Evolutionary conservation across 2,888 invertebrate genomes (phyloP).

Genomic region (Dioctria linearis): DNA sequence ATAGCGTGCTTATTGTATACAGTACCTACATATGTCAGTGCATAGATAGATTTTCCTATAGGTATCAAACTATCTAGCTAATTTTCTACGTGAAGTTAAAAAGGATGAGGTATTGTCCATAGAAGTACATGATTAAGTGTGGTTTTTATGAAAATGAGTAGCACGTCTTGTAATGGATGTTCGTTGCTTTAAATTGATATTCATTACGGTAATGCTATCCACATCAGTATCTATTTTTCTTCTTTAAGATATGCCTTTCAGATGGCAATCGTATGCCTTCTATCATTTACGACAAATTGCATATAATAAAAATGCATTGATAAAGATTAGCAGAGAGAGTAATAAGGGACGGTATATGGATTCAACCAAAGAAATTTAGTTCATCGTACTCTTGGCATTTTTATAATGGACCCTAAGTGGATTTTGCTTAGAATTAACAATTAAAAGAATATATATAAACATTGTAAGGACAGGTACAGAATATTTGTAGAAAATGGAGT

Average conservation of each 20-base stretch:
- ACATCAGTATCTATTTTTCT: slow-evolving; percentile 7
- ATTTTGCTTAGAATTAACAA: neutral
- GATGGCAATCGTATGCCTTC: neutral
- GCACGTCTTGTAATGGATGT: slow-evolving; percentile 22
- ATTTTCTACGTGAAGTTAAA: neutral
- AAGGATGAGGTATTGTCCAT: slow-evolving; percentile 35
- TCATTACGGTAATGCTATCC: slow-evolving; percentile 37
- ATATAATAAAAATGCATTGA: neutral
- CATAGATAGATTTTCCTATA: neutral
- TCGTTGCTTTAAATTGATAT: slow-evolving; percentile 36
- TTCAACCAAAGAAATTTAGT: neutral
- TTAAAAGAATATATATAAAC: no score
- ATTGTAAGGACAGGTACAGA: no score
- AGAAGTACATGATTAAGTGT: slow-evolving; percentile 29
- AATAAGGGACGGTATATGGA: neutral
- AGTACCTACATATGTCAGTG: no score
- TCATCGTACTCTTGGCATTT: neutral
- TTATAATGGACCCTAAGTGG: neutral
- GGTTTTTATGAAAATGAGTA: slow-evolving; percentile 40
- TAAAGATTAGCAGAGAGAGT: neutral
- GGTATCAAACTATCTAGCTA: neutral
- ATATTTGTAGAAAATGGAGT: no score
- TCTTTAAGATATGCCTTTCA: neutral
- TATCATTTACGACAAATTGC: slow-evolving; percentile 23
- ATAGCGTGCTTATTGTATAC: neutral